Conservation (phyloP, 2,113 vertebrate genomes). For the human region DNA sequence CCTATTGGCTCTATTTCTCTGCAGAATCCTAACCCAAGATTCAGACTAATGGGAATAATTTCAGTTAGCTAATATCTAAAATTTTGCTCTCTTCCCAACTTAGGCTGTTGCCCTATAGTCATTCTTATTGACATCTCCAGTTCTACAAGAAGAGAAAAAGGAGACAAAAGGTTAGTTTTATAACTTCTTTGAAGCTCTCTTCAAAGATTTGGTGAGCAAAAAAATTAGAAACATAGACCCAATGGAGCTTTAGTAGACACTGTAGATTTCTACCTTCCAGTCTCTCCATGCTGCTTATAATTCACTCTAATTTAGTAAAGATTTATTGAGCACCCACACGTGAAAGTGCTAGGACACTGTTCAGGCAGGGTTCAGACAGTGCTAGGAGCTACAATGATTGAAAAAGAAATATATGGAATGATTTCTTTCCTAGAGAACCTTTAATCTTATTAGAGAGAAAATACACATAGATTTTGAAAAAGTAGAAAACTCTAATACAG, state of each 20-base stretch:
- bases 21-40: not conserved
- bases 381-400: not conserved
- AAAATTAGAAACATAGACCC: not conserved
- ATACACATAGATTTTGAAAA: not conserved
- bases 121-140: not conserved
- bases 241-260: not conserved
- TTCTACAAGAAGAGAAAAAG: not conserved
- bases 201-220: not conserved
- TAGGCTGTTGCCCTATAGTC: not conserved
- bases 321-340: not conserved
- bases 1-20: not conserved
- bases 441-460: conserved; percentile 13
- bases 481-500: not conserved
- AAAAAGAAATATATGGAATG: not conserved
- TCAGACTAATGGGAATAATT: not conserved
- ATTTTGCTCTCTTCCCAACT: not conserved
- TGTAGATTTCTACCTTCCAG: conserved; percentile 1
- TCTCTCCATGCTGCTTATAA: not conserved
- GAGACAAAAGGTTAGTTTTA: not conserved
- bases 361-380: not conserved
- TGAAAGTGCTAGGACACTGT: not conserved
- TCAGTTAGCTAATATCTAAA: not conserved
- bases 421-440: not conserved
- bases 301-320: not conserved
- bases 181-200: not conserved